A percentile compares a stretch with the other conserved stretches of the same genome.
phyloP scores from a whole-genome alignment of 2,797 vertebrate genomes.

The Rhinella marina region DNA sequence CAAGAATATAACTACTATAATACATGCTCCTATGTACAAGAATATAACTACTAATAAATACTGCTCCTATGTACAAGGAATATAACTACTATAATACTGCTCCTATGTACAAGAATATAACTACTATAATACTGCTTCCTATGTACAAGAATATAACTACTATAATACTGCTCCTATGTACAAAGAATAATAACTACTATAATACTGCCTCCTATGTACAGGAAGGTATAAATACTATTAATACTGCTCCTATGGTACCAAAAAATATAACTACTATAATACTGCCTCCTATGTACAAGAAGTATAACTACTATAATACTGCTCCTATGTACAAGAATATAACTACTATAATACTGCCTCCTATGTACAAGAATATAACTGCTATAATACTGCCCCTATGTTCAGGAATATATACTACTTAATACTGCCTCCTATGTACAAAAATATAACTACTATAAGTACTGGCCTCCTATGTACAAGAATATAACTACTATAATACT shows the following conservation, averaged over 20 bases:
- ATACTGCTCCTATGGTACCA: no score
- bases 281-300: not conserved
- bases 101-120: no score
- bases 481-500: not conserved
- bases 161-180: not conserved
- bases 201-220: not conserved
- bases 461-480: no score
- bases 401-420: not conserved
- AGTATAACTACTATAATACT: slow-evolving; percentile 1
- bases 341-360: not conserved
- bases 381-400: not conserved
- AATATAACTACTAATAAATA: not conserved
- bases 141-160: not conserved
- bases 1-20: no score
- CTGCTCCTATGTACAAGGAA: not conserved
- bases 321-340: not conserved
- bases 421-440: not conserved
- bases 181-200: not conserved
- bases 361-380: not conserved
- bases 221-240: no score
- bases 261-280: not conserved
- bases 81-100: slow-evolving; percentile 3
- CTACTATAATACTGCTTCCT: no score
- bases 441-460: not conserved
- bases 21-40: no score